Percentiles rank a stretch among this genome's conserved stretches.
These are phyloP conservation scores for Scaptomyza pallida DNA, from an alignment of 1,140 invertebrate genomes.

Conservation along the genomic window DNA sequence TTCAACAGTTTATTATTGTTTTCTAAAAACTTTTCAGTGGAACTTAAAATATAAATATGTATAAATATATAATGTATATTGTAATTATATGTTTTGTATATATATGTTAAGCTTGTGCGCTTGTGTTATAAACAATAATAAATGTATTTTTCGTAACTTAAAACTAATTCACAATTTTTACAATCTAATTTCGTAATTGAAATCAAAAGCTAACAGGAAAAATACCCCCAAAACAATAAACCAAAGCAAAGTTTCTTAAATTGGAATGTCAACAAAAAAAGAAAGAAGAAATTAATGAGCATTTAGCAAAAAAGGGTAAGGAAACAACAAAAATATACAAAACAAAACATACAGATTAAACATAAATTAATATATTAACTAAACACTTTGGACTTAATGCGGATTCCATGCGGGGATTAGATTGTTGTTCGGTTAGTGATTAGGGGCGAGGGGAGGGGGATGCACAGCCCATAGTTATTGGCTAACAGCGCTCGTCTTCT, in stretches of 20 bases:
- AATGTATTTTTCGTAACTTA: slow-evolving; percentile 36
- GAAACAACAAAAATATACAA: slow-evolving; percentile 14
- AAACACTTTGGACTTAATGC: slow-evolving; percentile 52
- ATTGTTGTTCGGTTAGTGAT: slow-evolving; percentile 20
- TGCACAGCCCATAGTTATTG: slow-evolving; percentile 63
- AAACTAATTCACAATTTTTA: slow-evolving; percentile 55
- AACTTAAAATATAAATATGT: slow-evolving; percentile 54
- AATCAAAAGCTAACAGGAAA: slow-evolving; percentile 3
- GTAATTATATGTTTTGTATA: slow-evolving; percentile 15
- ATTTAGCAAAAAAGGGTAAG: slow-evolving; percentile 17
- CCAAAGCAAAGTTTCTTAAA: slow-evolving; percentile 3
- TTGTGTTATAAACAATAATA: slow-evolving; percentile 55
- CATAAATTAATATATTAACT: slow-evolving; percentile 32
- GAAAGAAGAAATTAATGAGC: slow-evolving; percentile 29
- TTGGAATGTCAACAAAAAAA: slow-evolving; percentile 74
- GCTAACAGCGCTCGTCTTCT: slow-evolving; percentile 71
- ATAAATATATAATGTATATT: slow-evolving; percentile 10
- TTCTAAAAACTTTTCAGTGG: slow-evolving; percentile 46
- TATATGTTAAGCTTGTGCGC: slow-evolving; percentile 53
- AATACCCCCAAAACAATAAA: slow-evolving; percentile 21
- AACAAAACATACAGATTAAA: slow-evolving; percentile 27
- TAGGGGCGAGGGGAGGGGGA: slow-evolving; percentile 14
- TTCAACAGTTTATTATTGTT: slow-evolving; percentile 67
- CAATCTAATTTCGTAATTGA: slow-evolving; percentile 58
- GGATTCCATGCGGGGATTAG: slow-evolving; percentile 23